These are phyloP conservation scores for Lochmaea capreae DNA, from an alignment of 2,888 invertebrate species.

Conservation along the genomic window DNA sequence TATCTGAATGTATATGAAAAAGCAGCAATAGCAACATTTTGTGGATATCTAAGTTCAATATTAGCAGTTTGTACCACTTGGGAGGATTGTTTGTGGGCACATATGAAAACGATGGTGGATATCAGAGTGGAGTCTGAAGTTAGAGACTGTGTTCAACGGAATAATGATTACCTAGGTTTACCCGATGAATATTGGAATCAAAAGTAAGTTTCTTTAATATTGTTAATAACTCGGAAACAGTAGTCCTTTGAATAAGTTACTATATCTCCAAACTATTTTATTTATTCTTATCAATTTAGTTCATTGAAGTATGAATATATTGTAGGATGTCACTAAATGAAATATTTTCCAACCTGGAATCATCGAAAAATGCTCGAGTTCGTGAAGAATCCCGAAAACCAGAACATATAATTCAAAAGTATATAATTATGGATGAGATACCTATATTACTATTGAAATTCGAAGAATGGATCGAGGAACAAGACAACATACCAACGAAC, in stretches of 20 bases:
- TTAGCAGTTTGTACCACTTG: slow-evolving; percentile 83
- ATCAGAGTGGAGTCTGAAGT: slow-evolving; percentile 85
- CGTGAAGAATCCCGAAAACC: slow-evolving; percentile 73
- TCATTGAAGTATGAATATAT: slow-evolving; percentile 34
- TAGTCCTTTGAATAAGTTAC: too few species aligned
- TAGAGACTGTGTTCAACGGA: slow-evolving; percentile 67
- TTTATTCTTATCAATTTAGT: neutral
- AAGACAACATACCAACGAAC: slow-evolving; percentile 66
- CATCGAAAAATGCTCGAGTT: slow-evolving; percentile 70
- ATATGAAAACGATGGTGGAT: slow-evolving; percentile 84
- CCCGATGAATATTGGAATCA: slow-evolving; percentile 78
- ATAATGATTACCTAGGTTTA: slow-evolving; percentile 69
- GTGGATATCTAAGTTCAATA: slow-evolving; percentile 85
- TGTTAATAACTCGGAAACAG: too few species aligned
- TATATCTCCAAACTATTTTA: too few species aligned
- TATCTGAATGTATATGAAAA: slow-evolving; percentile 70
- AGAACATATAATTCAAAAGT: slow-evolving; percentile 84
- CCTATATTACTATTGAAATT: slow-evolving; percentile 79
- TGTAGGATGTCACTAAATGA: slow-evolving; percentile 75
- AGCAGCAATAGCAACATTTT: slow-evolving; percentile 82
- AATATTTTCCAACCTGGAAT: slow-evolving; percentile 76
- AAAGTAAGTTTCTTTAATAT: slow-evolving; percentile 55
- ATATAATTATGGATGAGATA: slow-evolving; percentile 86
- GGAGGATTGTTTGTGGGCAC: slow-evolving; percentile 93
- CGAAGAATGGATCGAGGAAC: slow-evolving; percentile 72